Base-by-base conservation (phyloP, 2,797 vertebrate genomes). In the Dermochelys coriacea region DNA sequence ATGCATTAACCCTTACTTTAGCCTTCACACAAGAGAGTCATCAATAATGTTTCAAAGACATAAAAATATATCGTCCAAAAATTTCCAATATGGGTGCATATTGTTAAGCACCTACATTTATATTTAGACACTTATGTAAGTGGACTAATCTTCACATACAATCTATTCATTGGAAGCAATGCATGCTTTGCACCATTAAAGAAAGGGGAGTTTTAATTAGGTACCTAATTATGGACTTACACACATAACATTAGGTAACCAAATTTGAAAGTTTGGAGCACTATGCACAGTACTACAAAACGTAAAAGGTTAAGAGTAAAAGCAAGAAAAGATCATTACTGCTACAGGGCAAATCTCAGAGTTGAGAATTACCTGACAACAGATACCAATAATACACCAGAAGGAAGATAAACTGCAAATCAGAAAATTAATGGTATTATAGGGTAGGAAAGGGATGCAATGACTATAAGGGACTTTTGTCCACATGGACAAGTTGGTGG, bases 391-490 rank as follows among this genome's bases (percentile, higher is more conserved):
- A 6, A 15, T 85, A 55, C 41, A 77, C n/a, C 68, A 91, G 87
- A 74, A 5, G 31, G 16, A 91, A 90, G 79, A 85, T 79, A 88
- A 95, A 93, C 77, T 89, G 23, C 81, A 92, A 93, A 54, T 88
- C 91, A 94, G 79, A 83, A 94, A 88, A 54, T 91, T 50, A 91
- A 93, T 59, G 85, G 71, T 82, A 93, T 95, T 94, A 85, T 79
- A 93, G 90, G 64, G 85, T 37, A 90, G 85, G 83, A 93, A 74
- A 74, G 68, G 68, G 37, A 74, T 41, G 37, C 11, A 21, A 5
- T 61, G 59, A 61, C 34, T 21, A 25, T 41, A 25, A 74, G 23
- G 68, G 37, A 57, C 83, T 93, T 86, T 94, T 85, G 51, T 88
- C 71, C 45, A 25, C n/a, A 12, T 86, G 82, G 80, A 91, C 87